phyloP scores from a whole-genome alignment of 1,140 invertebrate species.

The Apocrypta bakeri region DNA sequence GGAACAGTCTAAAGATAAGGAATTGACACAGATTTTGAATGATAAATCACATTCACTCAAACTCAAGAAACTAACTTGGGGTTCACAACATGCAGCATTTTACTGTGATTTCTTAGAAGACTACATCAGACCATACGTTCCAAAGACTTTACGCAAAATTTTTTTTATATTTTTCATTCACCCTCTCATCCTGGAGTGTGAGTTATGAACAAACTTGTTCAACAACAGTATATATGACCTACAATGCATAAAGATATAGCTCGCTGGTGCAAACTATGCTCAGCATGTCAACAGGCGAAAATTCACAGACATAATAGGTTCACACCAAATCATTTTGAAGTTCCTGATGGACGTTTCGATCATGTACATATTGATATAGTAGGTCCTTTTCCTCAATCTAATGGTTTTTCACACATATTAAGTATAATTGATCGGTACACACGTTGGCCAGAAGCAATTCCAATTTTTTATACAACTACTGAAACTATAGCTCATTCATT shows the following conservation, averaged over 20 bases:
- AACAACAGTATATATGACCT: slow-evolving; percentile 48
- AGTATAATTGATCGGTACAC: slow-evolving; percentile 45
- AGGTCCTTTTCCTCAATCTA: slow-evolving; percentile 63
- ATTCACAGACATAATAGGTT: slow-evolving; percentile 12
- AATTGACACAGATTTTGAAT: too few relatives aligned
- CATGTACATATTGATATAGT: slow-evolving; percentile 70
- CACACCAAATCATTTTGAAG: neutral
- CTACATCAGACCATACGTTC: too few relatives aligned
- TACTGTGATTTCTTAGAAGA: too few relatives aligned
- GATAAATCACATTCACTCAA: too few relatives aligned
- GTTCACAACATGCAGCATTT: too few relatives aligned
- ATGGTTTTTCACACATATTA: slow-evolving; percentile 54
- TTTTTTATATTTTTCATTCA: too few relatives aligned
- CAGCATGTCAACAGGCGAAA: slow-evolving; percentile 52
- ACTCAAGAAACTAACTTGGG: too few relatives aligned
- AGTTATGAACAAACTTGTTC: slow-evolving; percentile 34
- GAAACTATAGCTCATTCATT: neutral
- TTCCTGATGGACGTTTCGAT: slow-evolving; percentile 54
- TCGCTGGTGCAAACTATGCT: slow-evolving; percentile 47
- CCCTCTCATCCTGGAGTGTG: slow-evolving; percentile 56
- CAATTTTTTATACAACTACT: neutral
- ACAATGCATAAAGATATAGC: slow-evolving; percentile 43
- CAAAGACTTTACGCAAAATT: too few relatives aligned
- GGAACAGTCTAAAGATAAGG: too few relatives aligned
- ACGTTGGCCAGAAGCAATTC: slow-evolving; percentile 4